Evolutionary conservation across 2,888 invertebrate genomes (phyloP), one percentile per base, ranked within the genome.

Genomic region (Melanargia galathea): DNA sequence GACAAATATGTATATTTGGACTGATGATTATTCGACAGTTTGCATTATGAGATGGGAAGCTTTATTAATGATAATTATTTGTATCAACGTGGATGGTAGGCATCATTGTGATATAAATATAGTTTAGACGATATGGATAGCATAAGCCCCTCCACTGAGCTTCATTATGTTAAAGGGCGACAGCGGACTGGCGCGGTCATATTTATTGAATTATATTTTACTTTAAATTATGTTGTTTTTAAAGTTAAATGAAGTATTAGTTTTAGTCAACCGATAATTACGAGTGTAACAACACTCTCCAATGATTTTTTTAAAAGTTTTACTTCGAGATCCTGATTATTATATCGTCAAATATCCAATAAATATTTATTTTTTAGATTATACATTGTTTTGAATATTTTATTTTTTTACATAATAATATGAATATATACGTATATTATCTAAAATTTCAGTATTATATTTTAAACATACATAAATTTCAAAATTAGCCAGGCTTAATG

Each of bases 51-150:
- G 77, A 71, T 73, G 73, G 72, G 70, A 81, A 85, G 83, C 82
- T 86, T 84, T 84, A 87, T 83, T 82, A 71, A 79, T 76, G 73
- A 74, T 80, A 74, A 80, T 81, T 81, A 76, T 54, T 57, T 83
- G 80, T 83, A 82, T 86, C 81, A 82, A 83, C 78, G 78, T 83
- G 80, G 82, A 87, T 87, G 48, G 84, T 83, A n/a, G n/a, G n/a
- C n/a, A 84, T 86, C 83, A 84, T 85, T 90, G 90, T 90, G 90
- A 90, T 90, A 90, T 90, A 90, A 82, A 80, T 63, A 72, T 90
- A 88, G 81, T 79, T 86, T 74, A 73, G 80, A 73, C 73, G 74
- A 77, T 76, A 80, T 78, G 72, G 33, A 68, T 80, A 79, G 77
- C 68, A 63, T 75, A 73, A 74, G 75, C 63, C 18, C n/a, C 46